phyloP scores from a whole-genome alignment of 2,888 invertebrate species.

The Microctonus aethiopoides region DNA sequence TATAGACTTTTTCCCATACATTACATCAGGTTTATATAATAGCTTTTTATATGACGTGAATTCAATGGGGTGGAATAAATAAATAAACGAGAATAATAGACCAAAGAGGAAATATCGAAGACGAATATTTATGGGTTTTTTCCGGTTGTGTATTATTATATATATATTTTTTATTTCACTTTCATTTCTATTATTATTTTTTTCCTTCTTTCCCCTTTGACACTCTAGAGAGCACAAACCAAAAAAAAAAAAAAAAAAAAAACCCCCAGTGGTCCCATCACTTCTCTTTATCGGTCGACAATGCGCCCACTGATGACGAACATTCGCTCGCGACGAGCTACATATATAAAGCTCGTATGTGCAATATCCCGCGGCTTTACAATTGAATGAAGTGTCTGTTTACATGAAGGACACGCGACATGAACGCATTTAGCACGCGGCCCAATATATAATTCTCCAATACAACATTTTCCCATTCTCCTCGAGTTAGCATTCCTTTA shows the following conservation, averaged over 20 bases:
- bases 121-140: conserved; percentile 30
- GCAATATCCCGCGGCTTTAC: conserved; percentile 48
- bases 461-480: background rate
- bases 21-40: background rate
- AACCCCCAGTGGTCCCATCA: conserved; percentile 36
- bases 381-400: conserved; percentile 56
- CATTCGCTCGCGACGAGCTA: conserved; percentile 19
- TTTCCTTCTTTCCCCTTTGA: conserved; percentile 31
- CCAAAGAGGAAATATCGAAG: conserved; percentile 19
- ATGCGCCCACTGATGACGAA: conserved; percentile 56
- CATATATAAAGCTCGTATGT: background rate
- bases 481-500: conserved; percentile 37
- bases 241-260: no score
- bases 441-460: background rate
- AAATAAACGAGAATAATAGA: conserved; percentile 26
- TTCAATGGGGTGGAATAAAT: conserved; percentile 26
- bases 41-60: conserved; percentile 18
- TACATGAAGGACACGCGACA: conserved; percentile 52
- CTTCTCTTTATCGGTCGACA: conserved; percentile 48
- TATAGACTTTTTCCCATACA: conserved; percentile 6
- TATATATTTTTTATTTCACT: conserved; percentile 31
- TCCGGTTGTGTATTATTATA: conserved; percentile 21
- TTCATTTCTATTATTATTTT: background rate
- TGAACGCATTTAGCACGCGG: conserved; percentile 37
- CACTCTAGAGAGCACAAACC: conserved; percentile 20